Conservation (phyloP, 53 echinoderm and acorn worm genomes). For the Echinometra lucunter region DNA sequence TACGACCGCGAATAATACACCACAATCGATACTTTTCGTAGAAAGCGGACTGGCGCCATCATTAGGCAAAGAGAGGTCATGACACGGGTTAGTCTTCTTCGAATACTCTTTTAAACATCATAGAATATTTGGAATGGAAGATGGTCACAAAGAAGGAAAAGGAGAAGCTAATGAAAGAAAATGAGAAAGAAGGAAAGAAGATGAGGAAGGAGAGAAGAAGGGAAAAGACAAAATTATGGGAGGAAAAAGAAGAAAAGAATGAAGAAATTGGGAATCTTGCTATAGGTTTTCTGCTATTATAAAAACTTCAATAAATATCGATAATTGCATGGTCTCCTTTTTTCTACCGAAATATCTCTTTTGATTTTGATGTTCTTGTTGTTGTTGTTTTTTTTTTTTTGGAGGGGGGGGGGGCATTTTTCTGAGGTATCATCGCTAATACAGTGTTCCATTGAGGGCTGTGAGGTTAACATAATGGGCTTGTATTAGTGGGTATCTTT, state of each 20-base stretch:
- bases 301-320: not conserved
- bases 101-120: not conserved
- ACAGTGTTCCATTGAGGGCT: too few species aligned
- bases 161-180: not conserved
- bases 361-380: too few species aligned
- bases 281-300: too few species aligned
- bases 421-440: too few species aligned
- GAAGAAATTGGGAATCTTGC: not conserved
- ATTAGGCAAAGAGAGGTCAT: not conserved
- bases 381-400: too few species aligned
- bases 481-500: too few species aligned
- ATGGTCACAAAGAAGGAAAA: not conserved
- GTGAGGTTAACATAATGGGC: too few species aligned
- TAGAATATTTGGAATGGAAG: not conserved
- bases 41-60: constrained; percentile 55
- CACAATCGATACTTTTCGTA: constrained; percentile 47
- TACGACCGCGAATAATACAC: not conserved
- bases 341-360: too few species aligned
- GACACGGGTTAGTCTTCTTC: constrained; percentile 21
- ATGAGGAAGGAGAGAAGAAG: not conserved
- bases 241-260: not conserved
- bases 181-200: not conserved
- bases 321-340: not conserved
- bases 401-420: too few species aligned
- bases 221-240: not conserved